Conservation (phyloP, 1,140 invertebrate genomes). For the Apis florea region DNA sequence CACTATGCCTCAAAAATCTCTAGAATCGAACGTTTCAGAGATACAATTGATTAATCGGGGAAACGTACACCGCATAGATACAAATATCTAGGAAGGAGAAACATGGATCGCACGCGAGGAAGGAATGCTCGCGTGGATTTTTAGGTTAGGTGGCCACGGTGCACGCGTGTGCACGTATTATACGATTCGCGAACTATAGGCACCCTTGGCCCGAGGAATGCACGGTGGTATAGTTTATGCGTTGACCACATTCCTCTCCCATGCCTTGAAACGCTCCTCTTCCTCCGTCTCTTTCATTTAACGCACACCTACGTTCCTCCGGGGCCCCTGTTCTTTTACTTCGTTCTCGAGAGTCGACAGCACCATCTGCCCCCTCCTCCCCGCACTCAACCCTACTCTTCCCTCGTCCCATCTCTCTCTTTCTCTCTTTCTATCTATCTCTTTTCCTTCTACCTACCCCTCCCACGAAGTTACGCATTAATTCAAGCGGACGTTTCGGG, state of each 20-base stretch:
- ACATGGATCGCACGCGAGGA: too few relatives aligned
- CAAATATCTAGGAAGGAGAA: too few relatives aligned
- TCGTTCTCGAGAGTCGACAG: conserved; percentile 51
- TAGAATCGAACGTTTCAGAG: too few relatives aligned
- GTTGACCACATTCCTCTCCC: conserved; percentile 79
- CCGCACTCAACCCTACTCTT: background rate
- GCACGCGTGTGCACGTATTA: conserved; percentile 35
- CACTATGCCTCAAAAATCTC: too few relatives aligned
- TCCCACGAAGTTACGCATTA: conserved; percentile 26
- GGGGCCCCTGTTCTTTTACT: conserved; percentile 54
- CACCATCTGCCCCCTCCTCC: background rate
- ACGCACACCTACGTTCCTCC: conserved; percentile 69
- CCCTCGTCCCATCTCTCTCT: background rate
- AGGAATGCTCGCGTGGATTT: background rate
- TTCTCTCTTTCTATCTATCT: background rate
- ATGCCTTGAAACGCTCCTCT: conserved; percentile 75
- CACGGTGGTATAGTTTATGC: conserved; percentile 78
- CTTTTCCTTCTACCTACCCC: background rate
- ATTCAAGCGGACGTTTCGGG: conserved; percentile 30
- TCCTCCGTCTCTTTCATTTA: conserved; percentile 71
- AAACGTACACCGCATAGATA: too few relatives aligned
- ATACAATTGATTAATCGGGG: too few relatives aligned
- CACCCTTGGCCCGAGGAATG: conserved; percentile 73
- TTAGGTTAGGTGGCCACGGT: conserved; percentile 32
- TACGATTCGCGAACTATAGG: conserved; percentile 72